Percentiles rank a stretch among this genome's conserved stretches.
Conservation (phyloP, 1,140 invertebrate genomes). For the Littorina saxatilis region DNA sequence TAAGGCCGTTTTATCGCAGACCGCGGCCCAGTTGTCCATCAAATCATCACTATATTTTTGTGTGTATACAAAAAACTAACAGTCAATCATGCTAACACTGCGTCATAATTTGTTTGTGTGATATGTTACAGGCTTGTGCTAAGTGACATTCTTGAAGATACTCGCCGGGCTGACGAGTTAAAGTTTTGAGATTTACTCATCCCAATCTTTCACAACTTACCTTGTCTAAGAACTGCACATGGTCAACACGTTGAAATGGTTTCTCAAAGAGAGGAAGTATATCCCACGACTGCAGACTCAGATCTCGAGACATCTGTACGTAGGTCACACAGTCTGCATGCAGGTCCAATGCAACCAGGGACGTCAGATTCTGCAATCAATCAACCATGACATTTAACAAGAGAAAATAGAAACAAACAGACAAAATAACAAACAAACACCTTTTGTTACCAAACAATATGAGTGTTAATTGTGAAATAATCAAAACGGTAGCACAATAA, state of each 20-base stretch:
- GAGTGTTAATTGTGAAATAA: background rate
- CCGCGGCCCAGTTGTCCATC: too few relatives aligned
- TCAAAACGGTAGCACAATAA: background rate
- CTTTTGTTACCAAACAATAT: too few relatives aligned
- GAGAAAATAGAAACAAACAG: too few relatives aligned
- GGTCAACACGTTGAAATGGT: conserved; percentile 43
- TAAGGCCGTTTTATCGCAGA: too few relatives aligned
- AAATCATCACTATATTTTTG: too few relatives aligned
- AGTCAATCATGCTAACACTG: too few relatives aligned
- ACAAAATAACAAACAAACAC: background rate
- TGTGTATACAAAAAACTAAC: too few relatives aligned
- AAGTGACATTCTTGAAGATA: background rate
- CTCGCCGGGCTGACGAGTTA: too few relatives aligned
- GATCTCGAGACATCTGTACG: conserved; percentile 44
- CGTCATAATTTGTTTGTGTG: too few relatives aligned
- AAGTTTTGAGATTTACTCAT: too few relatives aligned
- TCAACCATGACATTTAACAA: too few relatives aligned
- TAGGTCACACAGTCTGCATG: conserved; percentile 48
- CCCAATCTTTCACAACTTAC: too few relatives aligned
- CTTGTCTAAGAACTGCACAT: conserved; percentile 46
- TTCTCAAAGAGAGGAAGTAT: conserved; percentile 43
- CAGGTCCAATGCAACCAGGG: conserved; percentile 46
- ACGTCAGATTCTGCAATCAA: conserved; percentile 42
- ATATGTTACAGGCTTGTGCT: background rate
- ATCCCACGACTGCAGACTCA: conserved; percentile 44